Percentiles rank a stretch among this genome's conserved stretches.
Conservation (phyloP, 2,113 vertebrate genomes). For the Eurypyga helias region DNA sequence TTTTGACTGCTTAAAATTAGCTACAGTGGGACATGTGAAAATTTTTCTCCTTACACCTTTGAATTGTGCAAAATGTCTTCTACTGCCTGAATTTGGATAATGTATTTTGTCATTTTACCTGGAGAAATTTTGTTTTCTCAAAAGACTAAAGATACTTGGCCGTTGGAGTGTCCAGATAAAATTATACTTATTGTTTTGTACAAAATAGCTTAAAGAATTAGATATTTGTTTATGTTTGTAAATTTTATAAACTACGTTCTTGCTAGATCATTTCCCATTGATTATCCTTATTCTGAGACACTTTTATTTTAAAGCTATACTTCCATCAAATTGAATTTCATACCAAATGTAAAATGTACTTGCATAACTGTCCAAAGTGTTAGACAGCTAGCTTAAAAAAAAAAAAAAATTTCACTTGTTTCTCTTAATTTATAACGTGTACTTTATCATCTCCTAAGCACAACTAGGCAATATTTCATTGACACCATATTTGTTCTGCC, state of each 20-base stretch:
- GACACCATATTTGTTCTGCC: background rate
- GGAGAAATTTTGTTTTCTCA: background rate
- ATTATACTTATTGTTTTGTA: background rate
- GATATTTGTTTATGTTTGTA: background rate
- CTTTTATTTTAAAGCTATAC: background rate
- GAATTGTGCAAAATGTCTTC: background rate
- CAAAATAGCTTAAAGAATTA: background rate
- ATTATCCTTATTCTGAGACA: background rate
- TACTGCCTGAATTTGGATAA: background rate
- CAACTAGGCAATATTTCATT: background rate
- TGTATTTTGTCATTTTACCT: background rate
- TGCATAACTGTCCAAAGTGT: background rate
- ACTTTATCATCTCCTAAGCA: background rate
- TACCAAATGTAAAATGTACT: background rate
- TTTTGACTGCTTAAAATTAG: background rate
- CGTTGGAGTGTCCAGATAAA: background rate
- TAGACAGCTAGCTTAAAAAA: background rate
- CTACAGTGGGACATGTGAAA: background rate
- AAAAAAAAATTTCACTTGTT: background rate
- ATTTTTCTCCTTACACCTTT: background rate
- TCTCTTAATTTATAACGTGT: background rate
- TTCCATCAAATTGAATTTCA: background rate
- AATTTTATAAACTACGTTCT: background rate
- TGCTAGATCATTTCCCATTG: background rate
- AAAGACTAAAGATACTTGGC: background rate